Conservation (phyloP, 2,113 vertebrate species). For the Tursiops truncatus region DNA sequence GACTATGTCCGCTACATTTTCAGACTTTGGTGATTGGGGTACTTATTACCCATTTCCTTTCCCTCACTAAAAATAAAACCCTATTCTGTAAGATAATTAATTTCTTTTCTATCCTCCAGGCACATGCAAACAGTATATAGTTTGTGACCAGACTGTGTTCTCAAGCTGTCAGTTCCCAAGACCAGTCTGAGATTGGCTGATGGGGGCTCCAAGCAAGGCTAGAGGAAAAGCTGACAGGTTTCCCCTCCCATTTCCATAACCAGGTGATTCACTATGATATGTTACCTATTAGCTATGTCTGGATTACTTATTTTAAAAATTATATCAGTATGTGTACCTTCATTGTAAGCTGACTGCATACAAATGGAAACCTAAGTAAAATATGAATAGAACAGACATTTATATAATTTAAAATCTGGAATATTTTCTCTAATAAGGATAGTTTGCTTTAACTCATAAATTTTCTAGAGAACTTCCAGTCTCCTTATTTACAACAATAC, state of each 20-base stretch:
- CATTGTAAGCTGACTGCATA: constrained; percentile 79
- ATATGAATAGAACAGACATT: constrained; percentile 70
- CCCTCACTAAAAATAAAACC: neutral
- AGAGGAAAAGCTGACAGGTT: neutral
- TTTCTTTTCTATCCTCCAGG: neutral
- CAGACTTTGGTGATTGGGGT: neutral
- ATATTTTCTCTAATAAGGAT: constrained; percentile 47
- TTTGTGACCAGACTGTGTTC: neutral
- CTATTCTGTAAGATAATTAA: neutral
- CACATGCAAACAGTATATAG: neutral
- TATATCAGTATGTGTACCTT: constrained; percentile 61
- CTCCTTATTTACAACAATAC: too few species aligned
- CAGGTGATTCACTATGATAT: neutral
- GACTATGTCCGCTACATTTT: neutral
- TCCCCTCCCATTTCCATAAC: neutral
- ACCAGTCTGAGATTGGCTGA: neutral
- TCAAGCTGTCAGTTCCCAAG: neutral
- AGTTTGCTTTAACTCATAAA: constrained; percentile 29
- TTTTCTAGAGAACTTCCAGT: too few species aligned
- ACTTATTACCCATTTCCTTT: neutral
- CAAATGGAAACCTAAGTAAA: constrained; percentile 75
- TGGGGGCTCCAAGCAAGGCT: neutral
- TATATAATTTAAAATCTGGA: constrained; percentile 49
- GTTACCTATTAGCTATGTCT: neutral
- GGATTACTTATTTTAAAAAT: neutral